Evolutionary conservation across 30 jellyfish, hydroid and myxozoan species (phyloP).

Genomic region (Aurelia sp.): DNA sequence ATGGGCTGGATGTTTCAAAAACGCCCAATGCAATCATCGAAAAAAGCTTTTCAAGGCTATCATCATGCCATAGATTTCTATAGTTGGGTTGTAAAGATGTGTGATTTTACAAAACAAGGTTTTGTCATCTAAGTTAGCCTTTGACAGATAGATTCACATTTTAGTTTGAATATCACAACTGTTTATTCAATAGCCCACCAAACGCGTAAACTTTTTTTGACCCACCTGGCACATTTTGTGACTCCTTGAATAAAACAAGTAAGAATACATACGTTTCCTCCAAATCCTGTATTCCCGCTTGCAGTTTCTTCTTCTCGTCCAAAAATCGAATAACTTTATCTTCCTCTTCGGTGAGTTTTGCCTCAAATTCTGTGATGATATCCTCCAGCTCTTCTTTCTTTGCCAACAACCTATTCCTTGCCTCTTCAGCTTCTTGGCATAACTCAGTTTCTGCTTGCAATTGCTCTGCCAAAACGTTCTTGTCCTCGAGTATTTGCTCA

Average conservation of each 20-base stretch:
- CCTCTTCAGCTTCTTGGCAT: constrained; percentile 99
- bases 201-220: too few relatives aligned
- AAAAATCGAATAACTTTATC: constrained; percentile 72
- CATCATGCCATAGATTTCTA: too few relatives aligned
- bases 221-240: too few relatives aligned
- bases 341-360: constrained; percentile 92
- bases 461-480: constrained; percentile 90
- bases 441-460: constrained; percentile 97
- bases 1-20: too few relatives aligned
- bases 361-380: constrained; percentile 87
- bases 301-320: constrained; percentile 94
- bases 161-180: too few relatives aligned
- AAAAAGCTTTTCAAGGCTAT: too few relatives aligned
- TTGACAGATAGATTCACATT: too few relatives aligned
- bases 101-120: too few relatives aligned
- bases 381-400: constrained; percentile 97
- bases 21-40: too few relatives aligned
- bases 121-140: too few relatives aligned
- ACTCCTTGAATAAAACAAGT: not conserved
- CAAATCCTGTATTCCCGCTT: constrained; percentile 91
- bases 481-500: constrained; percentile 90
- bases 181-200: too few relatives aligned
- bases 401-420: constrained; percentile 71
- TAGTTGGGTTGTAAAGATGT: too few relatives aligned
- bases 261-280: constrained; percentile 87